Percentiles rank a stretch among this genome's conserved stretches.
These are phyloP conservation scores for Notodonta ziczac DNA, from an alignment of 2,888 invertebrate genomes.

Conservation along the genomic window DNA sequence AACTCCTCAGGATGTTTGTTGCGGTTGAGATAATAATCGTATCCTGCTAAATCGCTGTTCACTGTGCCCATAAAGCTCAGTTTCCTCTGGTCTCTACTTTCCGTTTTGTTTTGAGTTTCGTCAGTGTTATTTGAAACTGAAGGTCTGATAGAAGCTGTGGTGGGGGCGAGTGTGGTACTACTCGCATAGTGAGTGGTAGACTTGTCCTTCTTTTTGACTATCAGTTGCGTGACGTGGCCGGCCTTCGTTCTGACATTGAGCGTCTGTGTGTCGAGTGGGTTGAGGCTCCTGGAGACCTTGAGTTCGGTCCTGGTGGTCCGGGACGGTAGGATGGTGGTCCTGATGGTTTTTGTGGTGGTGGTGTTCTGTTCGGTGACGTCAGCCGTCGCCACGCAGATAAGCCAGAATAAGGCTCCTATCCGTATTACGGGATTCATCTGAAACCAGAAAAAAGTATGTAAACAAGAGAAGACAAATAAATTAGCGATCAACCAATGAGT, in stretches of 20 bases:
- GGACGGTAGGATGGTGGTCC: conserved; percentile 80
- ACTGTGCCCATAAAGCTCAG: conserved; percentile 65
- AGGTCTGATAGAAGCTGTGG: conserved; percentile 63
- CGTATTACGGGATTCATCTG: conserved; percentile 82
- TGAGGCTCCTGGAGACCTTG: conserved; percentile 90
- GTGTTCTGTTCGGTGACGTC: conserved; percentile 66
- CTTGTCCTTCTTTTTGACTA: conserved; percentile 89
- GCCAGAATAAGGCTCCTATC: conserved; percentile 68
- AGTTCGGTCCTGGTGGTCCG: conserved; percentile 89
- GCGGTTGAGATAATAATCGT: conserved; percentile 76
- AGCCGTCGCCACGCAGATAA: conserved; percentile 58
- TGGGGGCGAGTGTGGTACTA: conserved; percentile 59
- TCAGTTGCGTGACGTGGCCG: conserved; percentile 90
- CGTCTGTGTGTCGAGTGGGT: conserved; percentile 91
- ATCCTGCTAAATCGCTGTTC: conserved; percentile 77
- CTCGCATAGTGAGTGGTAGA: conserved; percentile 57
- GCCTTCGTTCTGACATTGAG: conserved; percentile 90
- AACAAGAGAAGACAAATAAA: neutral
- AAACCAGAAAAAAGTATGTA: conserved; percentile 45
- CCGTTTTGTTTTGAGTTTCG: conserved; percentile 71
- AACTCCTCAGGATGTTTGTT: conserved; percentile 72
- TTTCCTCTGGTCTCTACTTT: conserved; percentile 76
- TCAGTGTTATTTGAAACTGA: conserved; percentile 54
- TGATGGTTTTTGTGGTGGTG: conserved; percentile 71
- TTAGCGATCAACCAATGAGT: too few relatives aligned